Conservation (phyloP, 2,888 invertebrate genomes). For the Ariolimax columbianus region DNA sequence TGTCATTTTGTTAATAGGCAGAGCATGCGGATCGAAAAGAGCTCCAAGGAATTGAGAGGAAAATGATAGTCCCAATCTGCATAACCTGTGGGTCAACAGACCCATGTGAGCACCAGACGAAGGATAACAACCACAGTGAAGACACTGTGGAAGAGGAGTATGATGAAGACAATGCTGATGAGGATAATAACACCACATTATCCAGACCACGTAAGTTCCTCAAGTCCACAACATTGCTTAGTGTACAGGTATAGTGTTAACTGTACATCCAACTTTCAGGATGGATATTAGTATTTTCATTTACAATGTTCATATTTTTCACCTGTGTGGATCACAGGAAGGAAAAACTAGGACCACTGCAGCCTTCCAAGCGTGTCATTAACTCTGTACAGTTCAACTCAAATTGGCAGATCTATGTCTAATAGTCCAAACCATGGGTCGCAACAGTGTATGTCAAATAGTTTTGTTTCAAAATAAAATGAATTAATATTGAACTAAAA, state of each 20-base stretch:
- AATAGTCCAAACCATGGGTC: too few species aligned
- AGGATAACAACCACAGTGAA: slow-evolving; percentile 12
- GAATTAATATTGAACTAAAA: too few species aligned
- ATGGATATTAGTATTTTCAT: too few species aligned
- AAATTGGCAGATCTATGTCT: too few species aligned
- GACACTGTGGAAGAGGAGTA: neutral
- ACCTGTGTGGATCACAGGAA: too few species aligned
- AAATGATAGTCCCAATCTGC: slow-evolving; percentile 45
- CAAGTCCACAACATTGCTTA: neutral
- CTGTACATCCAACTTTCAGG: neutral
- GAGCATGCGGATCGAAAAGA: slow-evolving; percentile 12
- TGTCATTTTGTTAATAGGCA: neutral
- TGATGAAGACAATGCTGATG: slow-evolving; percentile 22
- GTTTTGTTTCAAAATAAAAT: too few species aligned
- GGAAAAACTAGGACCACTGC: too few species aligned
- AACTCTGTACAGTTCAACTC: too few species aligned
- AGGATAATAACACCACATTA: neutral
- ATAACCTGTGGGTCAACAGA: slow-evolving; percentile 34
- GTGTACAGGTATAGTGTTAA: neutral
- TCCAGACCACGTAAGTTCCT: slow-evolving; percentile 35
- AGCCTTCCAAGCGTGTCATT: too few species aligned
- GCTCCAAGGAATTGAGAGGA: slow-evolving; percentile 37
- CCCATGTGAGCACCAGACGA: slow-evolving; percentile 32
- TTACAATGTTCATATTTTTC: too few species aligned
- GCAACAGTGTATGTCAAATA: too few species aligned